A percentile compares a stretch with the other conserved stretches of the same genome.
Conservation (phyloP, 2,888 invertebrate genomes). For the Erebia epiphron region DNA sequence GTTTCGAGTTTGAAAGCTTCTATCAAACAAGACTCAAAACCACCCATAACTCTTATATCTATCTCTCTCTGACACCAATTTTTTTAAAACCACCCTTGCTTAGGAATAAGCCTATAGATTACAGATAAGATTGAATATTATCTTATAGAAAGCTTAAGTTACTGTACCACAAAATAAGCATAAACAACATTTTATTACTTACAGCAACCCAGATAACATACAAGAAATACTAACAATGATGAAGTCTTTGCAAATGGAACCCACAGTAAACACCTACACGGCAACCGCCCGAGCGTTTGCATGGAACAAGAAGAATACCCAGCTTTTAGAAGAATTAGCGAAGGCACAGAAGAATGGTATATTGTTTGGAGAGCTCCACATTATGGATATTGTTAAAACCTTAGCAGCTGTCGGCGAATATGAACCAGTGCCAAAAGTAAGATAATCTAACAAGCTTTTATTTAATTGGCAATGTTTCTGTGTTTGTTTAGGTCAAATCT, state of each 20-base stretch:
- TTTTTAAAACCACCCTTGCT: too few relatives aligned
- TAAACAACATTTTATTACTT: too few relatives aligned
- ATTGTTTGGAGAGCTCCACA: constrained; percentile 64
- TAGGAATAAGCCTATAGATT: too few relatives aligned
- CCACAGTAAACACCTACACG: constrained; percentile 75
- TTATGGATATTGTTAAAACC: constrained; percentile 77
- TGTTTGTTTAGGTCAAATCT: too few relatives aligned
- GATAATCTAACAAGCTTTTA: background rate
- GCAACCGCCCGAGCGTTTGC: constrained; percentile 77
- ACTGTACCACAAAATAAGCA: too few relatives aligned
- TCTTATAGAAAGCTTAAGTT: too few relatives aligned
- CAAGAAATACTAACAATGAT: constrained; percentile 81
- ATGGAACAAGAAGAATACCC: constrained; percentile 64
- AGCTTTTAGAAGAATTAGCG: constrained; percentile 61
- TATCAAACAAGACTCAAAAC: too few relatives aligned
- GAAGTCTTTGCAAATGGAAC: constrained; percentile 78
- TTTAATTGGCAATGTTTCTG: too few relatives aligned
- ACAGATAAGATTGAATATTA: too few relatives aligned
- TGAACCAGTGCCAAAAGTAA: constrained; percentile 58
- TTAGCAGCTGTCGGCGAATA: constrained; percentile 57
- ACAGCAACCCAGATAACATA: constrained; percentile 65
- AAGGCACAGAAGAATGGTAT: constrained; percentile 55
- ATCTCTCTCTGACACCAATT: too few relatives aligned
- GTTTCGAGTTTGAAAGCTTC: too few relatives aligned
- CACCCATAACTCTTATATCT: too few relatives aligned